These are phyloP conservation scores for Equus quagga DNA, from an alignment of 2,113 vertebrate genomes.

Conservation along the genomic window DNA sequence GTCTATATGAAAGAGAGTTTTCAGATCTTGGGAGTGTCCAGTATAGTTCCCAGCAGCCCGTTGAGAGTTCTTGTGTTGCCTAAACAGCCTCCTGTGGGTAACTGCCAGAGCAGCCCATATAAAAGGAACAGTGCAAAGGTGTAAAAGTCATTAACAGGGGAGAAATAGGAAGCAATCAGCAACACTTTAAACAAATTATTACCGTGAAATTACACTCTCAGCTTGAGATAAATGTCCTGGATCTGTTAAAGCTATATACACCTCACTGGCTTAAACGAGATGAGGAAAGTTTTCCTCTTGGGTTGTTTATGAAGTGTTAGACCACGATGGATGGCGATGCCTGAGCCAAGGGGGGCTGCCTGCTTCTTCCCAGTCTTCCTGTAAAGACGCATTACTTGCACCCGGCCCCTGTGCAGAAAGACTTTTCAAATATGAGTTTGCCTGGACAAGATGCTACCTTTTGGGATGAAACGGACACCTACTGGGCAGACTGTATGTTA, in stretches of 20 bases:
- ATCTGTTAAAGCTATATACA: conserved; percentile 86
- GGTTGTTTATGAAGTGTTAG: conserved; percentile 77
- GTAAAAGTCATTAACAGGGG: conserved; percentile 89
- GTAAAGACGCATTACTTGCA: neutral
- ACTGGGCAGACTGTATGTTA: neutral
- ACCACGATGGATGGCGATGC: neutral
- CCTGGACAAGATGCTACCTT: neutral
- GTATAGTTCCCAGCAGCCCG: conserved; percentile 55
- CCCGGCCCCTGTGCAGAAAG: neutral
- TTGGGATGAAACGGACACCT: neutral
- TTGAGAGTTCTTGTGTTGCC: conserved; percentile 77
- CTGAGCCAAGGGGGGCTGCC: neutral
- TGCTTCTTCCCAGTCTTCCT: neutral
- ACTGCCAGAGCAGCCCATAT: conserved; percentile 78
- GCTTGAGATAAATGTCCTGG: conserved; percentile 84
- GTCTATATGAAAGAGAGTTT: conserved; percentile 68
- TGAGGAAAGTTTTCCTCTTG: conserved; percentile 66
- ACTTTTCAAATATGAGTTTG: neutral
- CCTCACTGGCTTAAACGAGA: conserved; percentile 47
- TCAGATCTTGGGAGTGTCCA: conserved; percentile 72
- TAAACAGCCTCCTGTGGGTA: conserved; percentile 79
- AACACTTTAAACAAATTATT: conserved; percentile 88
- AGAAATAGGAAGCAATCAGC: conserved; percentile 90
- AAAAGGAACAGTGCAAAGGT: conserved; percentile 86
- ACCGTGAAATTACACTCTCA: conserved; percentile 88